Evolutionary conservation across 2,113 vertebrate genomes (phyloP).

Genomic region (Macaca nemestrina): DNA sequence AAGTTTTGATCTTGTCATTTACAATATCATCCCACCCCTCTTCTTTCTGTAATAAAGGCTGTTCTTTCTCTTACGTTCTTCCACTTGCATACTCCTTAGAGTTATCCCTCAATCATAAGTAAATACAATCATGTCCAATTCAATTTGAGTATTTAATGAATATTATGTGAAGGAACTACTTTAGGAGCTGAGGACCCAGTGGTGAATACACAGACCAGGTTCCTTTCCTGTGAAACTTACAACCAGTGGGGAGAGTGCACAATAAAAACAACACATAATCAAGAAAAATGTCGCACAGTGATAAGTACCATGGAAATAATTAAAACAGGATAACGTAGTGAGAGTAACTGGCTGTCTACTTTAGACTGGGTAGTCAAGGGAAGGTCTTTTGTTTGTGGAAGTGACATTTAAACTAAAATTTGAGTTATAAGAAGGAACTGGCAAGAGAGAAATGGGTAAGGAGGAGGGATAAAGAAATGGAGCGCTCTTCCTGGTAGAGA

Average conservation of each 20-base stretch:
- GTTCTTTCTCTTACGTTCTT: not conserved
- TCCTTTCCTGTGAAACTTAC: not conserved
- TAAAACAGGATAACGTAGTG: not conserved
- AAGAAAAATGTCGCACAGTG: not conserved
- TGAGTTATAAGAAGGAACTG: not conserved
- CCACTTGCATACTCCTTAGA: not conserved
- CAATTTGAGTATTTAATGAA: not conserved
- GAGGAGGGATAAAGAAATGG: not conserved
- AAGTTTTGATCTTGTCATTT: not conserved
- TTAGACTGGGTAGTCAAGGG: not conserved
- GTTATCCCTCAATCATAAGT: not conserved
- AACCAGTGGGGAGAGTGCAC: not conserved
- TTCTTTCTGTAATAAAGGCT: not conserved
- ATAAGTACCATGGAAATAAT: not conserved
- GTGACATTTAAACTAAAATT: not conserved
- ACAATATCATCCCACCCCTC: not conserved
- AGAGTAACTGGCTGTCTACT: not conserved
- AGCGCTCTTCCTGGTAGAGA: not conserved
- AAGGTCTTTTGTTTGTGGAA: slow-evolving; percentile 9
- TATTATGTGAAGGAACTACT: not conserved
- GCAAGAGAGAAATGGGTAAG: not conserved
- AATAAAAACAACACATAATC: not conserved
- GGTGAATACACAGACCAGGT: not conserved
- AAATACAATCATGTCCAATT: not conserved
- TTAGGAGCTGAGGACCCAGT: not conserved